Evolutionary conservation across 1,140 invertebrate species (phyloP).

Genomic region (Oncopodura yosiiana): DNA sequence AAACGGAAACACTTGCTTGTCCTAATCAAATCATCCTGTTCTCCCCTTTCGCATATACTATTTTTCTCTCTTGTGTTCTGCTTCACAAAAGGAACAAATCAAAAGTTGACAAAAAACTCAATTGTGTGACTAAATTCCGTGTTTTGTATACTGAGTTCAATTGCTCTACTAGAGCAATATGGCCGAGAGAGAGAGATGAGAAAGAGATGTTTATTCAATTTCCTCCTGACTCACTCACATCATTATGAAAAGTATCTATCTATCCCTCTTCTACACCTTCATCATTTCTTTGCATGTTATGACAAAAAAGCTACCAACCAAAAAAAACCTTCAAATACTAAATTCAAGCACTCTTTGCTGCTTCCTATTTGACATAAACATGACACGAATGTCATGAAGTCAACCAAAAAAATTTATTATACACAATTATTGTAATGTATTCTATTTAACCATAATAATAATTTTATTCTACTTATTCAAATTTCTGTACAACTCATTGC

Average conservation of each 20-base stretch:
- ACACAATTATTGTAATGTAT: too few relatives aligned
- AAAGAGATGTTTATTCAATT: background rate
- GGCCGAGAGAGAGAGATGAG: background rate
- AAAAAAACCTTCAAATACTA: background rate
- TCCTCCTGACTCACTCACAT: background rate
- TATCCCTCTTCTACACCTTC: background rate
- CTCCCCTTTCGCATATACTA: background rate
- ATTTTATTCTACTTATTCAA: too few relatives aligned
- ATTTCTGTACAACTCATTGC: too few relatives aligned
- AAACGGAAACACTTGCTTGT: constrained; percentile 32
- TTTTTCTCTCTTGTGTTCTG: constrained; percentile 1
- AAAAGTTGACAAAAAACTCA: too few relatives aligned
- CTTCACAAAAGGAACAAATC: too few relatives aligned
- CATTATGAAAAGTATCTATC: constrained; percentile 1
- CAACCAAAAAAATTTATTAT: too few relatives aligned
- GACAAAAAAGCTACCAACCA: background rate
- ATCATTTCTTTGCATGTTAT: constrained; percentile 3
- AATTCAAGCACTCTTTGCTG: background rate
- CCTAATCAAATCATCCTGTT: constrained; percentile 25
- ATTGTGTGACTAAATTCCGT: too few relatives aligned
- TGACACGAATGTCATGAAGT: too few relatives aligned
- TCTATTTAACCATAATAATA: too few relatives aligned
- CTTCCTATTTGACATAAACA: too few relatives aligned
- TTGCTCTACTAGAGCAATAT: too few relatives aligned
- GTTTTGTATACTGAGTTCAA: too few relatives aligned